Evolutionary conservation across 2,113 vertebrate species (phyloP).

Genomic region (Ptilonorhynchus violaceus): DNA sequence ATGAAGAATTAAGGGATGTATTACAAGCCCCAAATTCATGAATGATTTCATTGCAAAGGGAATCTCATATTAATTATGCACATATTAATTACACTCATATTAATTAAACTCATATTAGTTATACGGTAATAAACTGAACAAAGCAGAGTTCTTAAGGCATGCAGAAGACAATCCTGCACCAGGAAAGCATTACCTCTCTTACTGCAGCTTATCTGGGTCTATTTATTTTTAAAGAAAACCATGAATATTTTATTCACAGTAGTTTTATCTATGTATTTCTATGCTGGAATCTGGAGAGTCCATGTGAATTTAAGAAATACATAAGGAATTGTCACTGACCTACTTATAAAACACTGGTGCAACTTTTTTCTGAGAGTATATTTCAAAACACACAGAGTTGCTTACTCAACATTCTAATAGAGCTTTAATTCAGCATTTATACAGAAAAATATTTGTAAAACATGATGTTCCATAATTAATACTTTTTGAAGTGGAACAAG

Average conservation of each 20-base stretch:
- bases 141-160: neutral
- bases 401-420: neutral
- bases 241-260: conserved; percentile 62
- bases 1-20: neutral
- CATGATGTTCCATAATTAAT: neutral
- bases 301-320: conserved; percentile 49
- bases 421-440: neutral
- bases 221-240: conserved; percentile 69
- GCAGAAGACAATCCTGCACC: neutral
- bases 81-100: conserved; percentile 7
- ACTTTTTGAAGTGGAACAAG: conserved; percentile 30
- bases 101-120: neutral
- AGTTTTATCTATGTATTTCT: conserved; percentile 27
- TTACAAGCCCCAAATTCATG: neutral
- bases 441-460: conserved; percentile 20
- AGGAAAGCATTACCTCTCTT: neutral
- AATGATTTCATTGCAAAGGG: neutral
- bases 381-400: neutral
- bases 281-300: conserved; percentile 7
- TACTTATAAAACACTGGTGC: conserved; percentile 47
- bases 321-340: conserved; percentile 39
- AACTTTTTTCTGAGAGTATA: neutral
- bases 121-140: neutral
- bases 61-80: neutral
- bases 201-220: neutral